These are phyloP conservation scores for Toxotes chatareus DNA, from an alignment of 2,113 vertebrate genomes.

Conservation along the genomic window DNA sequence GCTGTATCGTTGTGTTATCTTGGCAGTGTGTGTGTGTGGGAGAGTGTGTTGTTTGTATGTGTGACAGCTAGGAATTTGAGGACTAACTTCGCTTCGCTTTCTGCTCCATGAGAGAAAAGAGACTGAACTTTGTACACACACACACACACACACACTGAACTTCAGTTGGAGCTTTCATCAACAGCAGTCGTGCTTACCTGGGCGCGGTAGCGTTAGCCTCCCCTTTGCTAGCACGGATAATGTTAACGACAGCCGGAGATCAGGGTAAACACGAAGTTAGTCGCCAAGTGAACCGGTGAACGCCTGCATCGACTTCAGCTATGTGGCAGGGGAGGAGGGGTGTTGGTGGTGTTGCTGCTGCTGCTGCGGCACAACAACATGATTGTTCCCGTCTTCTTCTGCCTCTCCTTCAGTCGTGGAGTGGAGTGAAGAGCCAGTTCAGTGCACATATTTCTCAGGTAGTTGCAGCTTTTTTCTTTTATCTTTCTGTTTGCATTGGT, in stretches of 20 bases:
- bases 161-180: accelerated
- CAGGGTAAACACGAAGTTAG: slow-evolving; percentile 63
- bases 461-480: slow-evolving; percentile 18
- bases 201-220: not conserved
- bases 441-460: slow-evolving; percentile 46
- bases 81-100: slow-evolving; percentile 16
- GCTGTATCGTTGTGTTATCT: slow-evolving; percentile 30
- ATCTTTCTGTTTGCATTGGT: not conserved
- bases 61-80: slow-evolving; percentile 67
- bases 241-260: slow-evolving; percentile 16
- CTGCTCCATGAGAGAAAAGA: not conserved
- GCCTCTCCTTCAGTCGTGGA: slow-evolving; percentile 44
- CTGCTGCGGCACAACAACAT: slow-evolving; percentile 72
- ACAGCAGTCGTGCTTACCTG: slow-evolving; percentile 42
- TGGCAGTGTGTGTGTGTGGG: slow-evolving; percentile 11
- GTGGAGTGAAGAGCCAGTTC: slow-evolving; percentile 32
- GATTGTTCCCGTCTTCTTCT: slow-evolving; percentile 71
- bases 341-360: slow-evolving; percentile 14
- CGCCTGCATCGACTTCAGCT: slow-evolving; percentile 57
- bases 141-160: not conserved
- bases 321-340: slow-evolving; percentile 79
- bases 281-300: slow-evolving; percentile 50
- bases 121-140: slow-evolving; percentile 7
- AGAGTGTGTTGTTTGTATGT: not conserved
- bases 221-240: not conserved